Evolutionary conservation across 2,888 invertebrate species (phyloP), one percentile per base, ranked within the genome.

Genomic region (Apamea epomidion): DNA sequence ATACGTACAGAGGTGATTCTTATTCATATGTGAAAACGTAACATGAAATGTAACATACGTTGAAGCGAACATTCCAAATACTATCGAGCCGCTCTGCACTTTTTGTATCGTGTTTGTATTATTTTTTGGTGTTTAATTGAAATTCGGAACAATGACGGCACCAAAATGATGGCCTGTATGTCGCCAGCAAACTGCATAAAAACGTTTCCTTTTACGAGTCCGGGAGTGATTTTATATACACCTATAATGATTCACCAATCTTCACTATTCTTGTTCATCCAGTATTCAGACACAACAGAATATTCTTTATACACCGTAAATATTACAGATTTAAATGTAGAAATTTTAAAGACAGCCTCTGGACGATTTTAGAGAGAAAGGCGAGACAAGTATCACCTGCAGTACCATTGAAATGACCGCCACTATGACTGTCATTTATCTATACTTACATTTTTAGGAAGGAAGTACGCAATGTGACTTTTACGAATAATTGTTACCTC

Each of bases 401-500:
- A 51, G n/a, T 79, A 29, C 25, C 37, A 60, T 62, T 70, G 8
- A 48, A 60, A 71, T 62, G 16, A 29, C 42, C 32, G 18, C 16
- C 42, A 60, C 29, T 21, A 37, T 29, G 48, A 48, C 18, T n/a
- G 51, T 37, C 45, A 21, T 65, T 48, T 60, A 78, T 16, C 42
- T 62, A 42, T 64, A 84, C 68, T 80, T 84, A 79, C 10, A 12
- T 48, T 54, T 25, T 69, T 68, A 69, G 84, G 84, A 84, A 80
- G 82, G 80, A 82, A 82, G 80, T 74, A 80, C 81, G 79, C 85
- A 64, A 71, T 86, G 70, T 86, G 67, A 68, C 71, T 73, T 68
- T 86, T 29, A 29, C 84, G 58, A 80, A 82, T 79, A 84, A 84
- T 82, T 71, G 82, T 80, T 80, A 80, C 80, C 69, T 84, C 71